phyloP scores from a whole-genome alignment of 2,888 invertebrate species.

The Uropetala carovei region DNA sequence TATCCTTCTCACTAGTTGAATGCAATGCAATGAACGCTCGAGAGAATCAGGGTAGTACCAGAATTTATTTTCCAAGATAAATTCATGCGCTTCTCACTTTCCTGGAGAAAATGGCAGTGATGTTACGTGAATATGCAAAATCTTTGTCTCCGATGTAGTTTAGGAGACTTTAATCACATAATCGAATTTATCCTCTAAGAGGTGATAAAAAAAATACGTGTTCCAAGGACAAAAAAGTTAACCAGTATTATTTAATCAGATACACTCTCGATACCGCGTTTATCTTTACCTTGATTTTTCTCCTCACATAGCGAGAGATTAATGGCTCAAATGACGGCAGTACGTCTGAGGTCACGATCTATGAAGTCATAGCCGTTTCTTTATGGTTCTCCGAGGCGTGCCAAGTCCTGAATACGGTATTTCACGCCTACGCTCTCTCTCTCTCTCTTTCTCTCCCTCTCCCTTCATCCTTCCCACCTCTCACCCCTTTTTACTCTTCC shows the following conservation, averaged over 20 bases:
- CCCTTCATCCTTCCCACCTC: not conserved
- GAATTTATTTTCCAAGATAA: no score
- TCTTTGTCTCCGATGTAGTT: no score
- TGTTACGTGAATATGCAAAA: no score
- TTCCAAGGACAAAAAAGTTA: no score
- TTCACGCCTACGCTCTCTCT: not conserved
- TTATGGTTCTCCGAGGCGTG: conserved; percentile 30
- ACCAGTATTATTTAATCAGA: not conserved
- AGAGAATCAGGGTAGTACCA: no score
- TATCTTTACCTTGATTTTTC: conserved; percentile 5
- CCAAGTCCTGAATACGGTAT: conserved; percentile 42
- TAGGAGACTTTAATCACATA: no score
- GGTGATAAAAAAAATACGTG: no score
- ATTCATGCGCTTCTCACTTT: no score
- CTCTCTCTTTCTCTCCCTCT: not conserved
- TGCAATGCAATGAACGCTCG: no score
- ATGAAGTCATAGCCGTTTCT: conserved; percentile 49
- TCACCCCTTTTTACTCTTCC: not conserved
- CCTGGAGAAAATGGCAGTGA: no score
- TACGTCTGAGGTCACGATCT: conserved; percentile 48
- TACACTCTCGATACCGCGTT: not conserved
- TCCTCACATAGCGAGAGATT: not conserved
- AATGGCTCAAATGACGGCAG: conserved; percentile 12
- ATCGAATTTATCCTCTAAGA: no score
- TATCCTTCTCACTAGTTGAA: no score